Evolutionary conservation across 2,113 vertebrate genomes (phyloP), one percentile per base, ranked within the genome.

Genomic region (Psittacula cyanocephala): DNA sequence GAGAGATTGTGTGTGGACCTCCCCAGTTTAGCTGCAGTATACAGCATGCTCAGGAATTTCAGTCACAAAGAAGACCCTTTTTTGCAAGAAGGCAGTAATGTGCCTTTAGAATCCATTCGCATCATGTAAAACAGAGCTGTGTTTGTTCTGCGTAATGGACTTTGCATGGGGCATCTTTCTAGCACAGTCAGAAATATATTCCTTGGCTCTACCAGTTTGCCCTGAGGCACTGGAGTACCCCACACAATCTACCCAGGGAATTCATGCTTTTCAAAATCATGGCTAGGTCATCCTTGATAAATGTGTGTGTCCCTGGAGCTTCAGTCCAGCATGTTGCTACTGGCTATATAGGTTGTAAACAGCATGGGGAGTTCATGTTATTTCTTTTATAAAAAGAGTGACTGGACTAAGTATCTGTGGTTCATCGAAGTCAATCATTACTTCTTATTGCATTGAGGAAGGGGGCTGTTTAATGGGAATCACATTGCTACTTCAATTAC

Each of bases 31-130:
- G 89, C 87, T 88, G 55, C 87, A 96, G 70, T 25, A 71, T 64
- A 86, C 91, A 88, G 78, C 65, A 17, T 57, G 52, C 85, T 94
- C 27, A 88, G 89, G 94, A 95, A 96, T 95, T 97, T 88, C 1
- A 2, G 46, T 83, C 89, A 96, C 96, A 95, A 96, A 95, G 89
- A 95, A 79, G 87, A 96, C 92, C 84, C 64, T 95, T 95, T 93
- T 96, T 94, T 89, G 81, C 87, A 75, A 96, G 96, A 60, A 88
- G 86, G 89, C 75, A 0, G 84, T 91, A 93, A 83, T 24, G 68
- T 90, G 87, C 82, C 79, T 89, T 83, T 92, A 89, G 79, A 96
- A 95, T 79, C 57, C 76, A 79, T 70, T 94, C 0, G 20, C 80
- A 86, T 95, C 92, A 27, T 17, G 13, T 75, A 52, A 87, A 94